A percentile compares a stretch with the other conserved stretches of the same genome.
These are phyloP conservation scores for Rhamphomyia laevipes DNA, from an alignment of 2,888 invertebrate genomes.

Conservation along the genomic window DNA sequence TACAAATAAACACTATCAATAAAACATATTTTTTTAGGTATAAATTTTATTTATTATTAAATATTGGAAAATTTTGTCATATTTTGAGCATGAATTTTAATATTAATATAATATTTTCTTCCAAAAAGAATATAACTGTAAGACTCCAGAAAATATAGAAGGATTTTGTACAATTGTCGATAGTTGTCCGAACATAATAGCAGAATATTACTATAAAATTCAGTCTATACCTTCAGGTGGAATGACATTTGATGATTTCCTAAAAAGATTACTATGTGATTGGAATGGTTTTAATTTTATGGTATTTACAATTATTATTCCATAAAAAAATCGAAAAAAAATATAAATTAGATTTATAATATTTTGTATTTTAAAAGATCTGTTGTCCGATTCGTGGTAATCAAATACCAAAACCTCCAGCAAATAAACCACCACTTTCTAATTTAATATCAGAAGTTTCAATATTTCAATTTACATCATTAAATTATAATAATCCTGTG, in stretches of 20 bases:
- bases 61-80: too few relatives aligned
- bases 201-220: slow-evolving; percentile 22
- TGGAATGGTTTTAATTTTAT: slow-evolving; percentile 51
- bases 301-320: slow-evolving; percentile 34
- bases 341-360: neutral
- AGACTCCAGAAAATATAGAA: slow-evolving; percentile 37
- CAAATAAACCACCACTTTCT: neutral
- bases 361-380: slow-evolving; percentile 11
- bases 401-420: neutral
- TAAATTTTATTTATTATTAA: too few relatives aligned
- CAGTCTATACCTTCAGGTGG: slow-evolving; percentile 22
- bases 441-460: neutral
- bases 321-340: neutral
- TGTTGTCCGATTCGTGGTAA: slow-evolving; percentile 13
- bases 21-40: neutral
- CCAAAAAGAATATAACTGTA: slow-evolving; percentile 34
- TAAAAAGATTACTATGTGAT: slow-evolving; percentile 58
- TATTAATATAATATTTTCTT: too few relatives aligned
- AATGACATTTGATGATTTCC: slow-evolving; percentile 33
- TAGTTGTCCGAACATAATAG: slow-evolving; percentile 42
- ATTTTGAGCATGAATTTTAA: too few relatives aligned
- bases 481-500: neutral
- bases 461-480: slow-evolving; percentile 9
- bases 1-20: neutral
- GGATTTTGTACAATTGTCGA: slow-evolving; percentile 47